Evolutionary conservation across 2,797 vertebrate genomes (phyloP).

Genomic region (Gymnothorax javanicus): DNA sequence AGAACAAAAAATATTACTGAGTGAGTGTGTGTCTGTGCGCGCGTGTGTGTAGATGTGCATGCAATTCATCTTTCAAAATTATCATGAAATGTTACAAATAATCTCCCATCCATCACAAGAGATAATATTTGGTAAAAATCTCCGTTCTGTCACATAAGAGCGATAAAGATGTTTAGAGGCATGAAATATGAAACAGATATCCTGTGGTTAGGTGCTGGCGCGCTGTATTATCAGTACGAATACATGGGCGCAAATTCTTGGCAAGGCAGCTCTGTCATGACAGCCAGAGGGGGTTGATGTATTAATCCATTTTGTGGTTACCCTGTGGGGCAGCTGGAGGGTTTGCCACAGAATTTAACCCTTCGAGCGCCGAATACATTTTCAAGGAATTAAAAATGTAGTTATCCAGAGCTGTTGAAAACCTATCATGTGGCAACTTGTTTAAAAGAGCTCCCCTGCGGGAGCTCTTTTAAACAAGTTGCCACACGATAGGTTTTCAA

Average conservation of each 20-base stretch:
- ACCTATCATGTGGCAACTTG: too few relatives aligned
- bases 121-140: neutral
- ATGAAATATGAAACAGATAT: neutral
- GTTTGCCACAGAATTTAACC: neutral
- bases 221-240: neutral
- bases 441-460: too few relatives aligned
- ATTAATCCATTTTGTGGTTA: neutral
- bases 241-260: neutral
- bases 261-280: neutral
- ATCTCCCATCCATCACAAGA: neutral
- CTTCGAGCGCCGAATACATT: too few relatives aligned
- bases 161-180: neutral
- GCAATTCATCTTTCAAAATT: neutral
- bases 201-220: neutral
- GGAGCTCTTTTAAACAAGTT: too few relatives aligned
- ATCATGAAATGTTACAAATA: constrained; percentile 3
- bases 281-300: neutral
- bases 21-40: constrained; percentile 1
- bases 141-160: neutral
- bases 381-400: too few relatives aligned
- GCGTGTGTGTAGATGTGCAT: constrained; percentile 19
- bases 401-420: too few relatives aligned
- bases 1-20: neutral
- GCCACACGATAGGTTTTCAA: too few relatives aligned
- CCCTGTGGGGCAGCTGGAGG: neutral